These are phyloP conservation scores for Fulmarus glacialis DNA, from an alignment of 2,113 vertebrate species.

Conservation along the genomic window DNA sequence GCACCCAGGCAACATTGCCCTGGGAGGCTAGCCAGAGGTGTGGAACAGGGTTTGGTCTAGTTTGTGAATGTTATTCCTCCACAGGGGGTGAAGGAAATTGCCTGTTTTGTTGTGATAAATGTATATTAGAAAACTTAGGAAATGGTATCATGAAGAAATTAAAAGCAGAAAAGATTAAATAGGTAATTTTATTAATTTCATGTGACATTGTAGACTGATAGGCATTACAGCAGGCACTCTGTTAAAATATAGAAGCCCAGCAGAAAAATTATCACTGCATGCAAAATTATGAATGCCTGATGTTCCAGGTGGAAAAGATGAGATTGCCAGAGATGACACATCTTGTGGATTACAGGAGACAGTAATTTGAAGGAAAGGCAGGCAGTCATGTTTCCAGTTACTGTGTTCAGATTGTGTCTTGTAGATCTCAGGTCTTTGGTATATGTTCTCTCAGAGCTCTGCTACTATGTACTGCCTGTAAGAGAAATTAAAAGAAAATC, in stretches of 20 bases:
- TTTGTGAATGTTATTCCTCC: not conserved
- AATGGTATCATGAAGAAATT: not conserved
- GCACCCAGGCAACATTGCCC: not conserved
- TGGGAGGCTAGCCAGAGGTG: not conserved
- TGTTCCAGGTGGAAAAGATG: not conserved
- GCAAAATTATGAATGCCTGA: not conserved
- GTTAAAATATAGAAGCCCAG: not conserved
- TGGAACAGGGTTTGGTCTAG: not conserved
- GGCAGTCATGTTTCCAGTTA: not conserved
- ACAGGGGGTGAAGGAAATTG: not conserved
- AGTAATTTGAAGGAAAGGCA: not conserved
- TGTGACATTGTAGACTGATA: not conserved
- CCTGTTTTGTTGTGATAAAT: not conserved
- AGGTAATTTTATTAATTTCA: not conserved
- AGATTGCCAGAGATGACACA: accelerated
- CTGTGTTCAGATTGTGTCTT: not conserved
- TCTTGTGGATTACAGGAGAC: not conserved
- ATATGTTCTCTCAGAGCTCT: not conserved
- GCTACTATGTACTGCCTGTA: not conserved
- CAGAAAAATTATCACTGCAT: not conserved
- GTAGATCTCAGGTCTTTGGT: not conserved
- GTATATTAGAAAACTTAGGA: not conserved
- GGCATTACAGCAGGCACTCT: not conserved
- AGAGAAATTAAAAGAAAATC: not conserved
- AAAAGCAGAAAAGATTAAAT: not conserved